phyloP scores from a whole-genome alignment of 2,113 vertebrate species.

The Naja naja region DNA sequence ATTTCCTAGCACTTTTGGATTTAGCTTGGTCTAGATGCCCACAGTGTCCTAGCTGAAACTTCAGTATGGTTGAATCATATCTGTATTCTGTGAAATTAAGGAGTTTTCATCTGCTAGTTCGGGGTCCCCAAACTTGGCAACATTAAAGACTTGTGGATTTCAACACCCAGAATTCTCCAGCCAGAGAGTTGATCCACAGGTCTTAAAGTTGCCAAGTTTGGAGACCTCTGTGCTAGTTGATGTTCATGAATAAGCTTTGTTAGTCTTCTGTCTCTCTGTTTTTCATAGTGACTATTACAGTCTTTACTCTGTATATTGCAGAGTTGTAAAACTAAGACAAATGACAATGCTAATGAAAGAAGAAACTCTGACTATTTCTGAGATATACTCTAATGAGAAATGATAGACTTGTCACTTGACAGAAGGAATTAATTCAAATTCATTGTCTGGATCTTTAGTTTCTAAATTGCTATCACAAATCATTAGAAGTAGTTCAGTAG shows the following conservation, averaged over 20 bases:
- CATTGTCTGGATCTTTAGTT: constrained; percentile 52
- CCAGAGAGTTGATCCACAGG: too few relatives aligned
- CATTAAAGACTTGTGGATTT: too few relatives aligned
- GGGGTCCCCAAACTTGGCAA: too few relatives aligned
- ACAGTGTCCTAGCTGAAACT: neutral
- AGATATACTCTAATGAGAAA: neutral
- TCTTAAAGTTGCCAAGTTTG: too few relatives aligned
- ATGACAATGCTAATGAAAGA: neutral
- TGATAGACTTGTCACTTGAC: constrained; percentile 25
- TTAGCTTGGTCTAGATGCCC: neutral
- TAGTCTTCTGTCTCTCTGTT: neutral
- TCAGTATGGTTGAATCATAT: neutral
- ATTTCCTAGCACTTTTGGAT: neutral
- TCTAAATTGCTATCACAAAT: constrained; percentile 43
- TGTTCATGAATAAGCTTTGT: neutral
- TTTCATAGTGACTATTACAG: neutral
- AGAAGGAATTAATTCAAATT: constrained; percentile 52
- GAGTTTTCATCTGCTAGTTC: neutral
- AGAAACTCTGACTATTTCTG: constrained; percentile 14
- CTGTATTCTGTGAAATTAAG: neutral
- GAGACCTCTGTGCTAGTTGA: neutral
- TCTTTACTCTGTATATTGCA: neutral
- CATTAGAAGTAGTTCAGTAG: constrained; percentile 50
- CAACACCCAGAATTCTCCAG: too few relatives aligned
- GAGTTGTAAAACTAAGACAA: neutral